A percentile compares a stretch with the other conserved stretches of the same genome.
Evolutionary conservation across 2,797 vertebrate genomes (phyloP).

Genomic region (Notolabrus celidotus): DNA sequence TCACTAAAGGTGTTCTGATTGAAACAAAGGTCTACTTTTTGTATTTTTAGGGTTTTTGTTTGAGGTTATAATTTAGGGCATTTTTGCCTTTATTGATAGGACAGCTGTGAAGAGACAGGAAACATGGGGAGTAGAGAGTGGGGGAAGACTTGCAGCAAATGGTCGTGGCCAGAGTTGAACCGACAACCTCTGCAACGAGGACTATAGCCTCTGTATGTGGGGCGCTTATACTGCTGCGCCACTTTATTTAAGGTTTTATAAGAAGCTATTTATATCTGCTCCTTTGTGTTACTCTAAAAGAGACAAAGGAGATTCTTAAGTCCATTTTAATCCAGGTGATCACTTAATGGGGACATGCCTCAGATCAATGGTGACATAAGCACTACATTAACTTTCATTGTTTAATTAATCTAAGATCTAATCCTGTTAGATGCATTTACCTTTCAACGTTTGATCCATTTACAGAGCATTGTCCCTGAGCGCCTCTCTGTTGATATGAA

Average conservation of each 20-base stretch:
- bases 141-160: too few relatives aligned
- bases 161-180: too few relatives aligned
- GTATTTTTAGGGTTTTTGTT: too few relatives aligned
- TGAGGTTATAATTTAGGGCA: too few relatives aligned
- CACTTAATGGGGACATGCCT: slow-evolving; percentile 22
- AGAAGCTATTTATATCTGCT: not conserved
- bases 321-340: slow-evolving; percentile 50
- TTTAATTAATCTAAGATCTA: slow-evolving; percentile 54
- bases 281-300: not conserved
- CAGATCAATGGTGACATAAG: slow-evolving; percentile 48
- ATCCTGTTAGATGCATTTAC: slow-evolving; percentile 51
- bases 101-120: too few relatives aligned
- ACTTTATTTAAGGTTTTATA: too few relatives aligned
- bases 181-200: too few relatives aligned
- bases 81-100: too few relatives aligned
- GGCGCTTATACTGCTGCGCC: too few relatives aligned
- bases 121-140: too few relatives aligned
- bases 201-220: too few relatives aligned
- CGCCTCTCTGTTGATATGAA: not conserved
- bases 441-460: slow-evolving; percentile 36
- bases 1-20: too few relatives aligned
- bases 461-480: slow-evolving; percentile 8
- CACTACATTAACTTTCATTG: slow-evolving; percentile 45
- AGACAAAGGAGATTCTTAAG: not conserved
- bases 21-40: not conserved